Base-by-base conservation (phyloP, 2,888 invertebrate genomes). In the Coleophora flavipennella region DNA sequence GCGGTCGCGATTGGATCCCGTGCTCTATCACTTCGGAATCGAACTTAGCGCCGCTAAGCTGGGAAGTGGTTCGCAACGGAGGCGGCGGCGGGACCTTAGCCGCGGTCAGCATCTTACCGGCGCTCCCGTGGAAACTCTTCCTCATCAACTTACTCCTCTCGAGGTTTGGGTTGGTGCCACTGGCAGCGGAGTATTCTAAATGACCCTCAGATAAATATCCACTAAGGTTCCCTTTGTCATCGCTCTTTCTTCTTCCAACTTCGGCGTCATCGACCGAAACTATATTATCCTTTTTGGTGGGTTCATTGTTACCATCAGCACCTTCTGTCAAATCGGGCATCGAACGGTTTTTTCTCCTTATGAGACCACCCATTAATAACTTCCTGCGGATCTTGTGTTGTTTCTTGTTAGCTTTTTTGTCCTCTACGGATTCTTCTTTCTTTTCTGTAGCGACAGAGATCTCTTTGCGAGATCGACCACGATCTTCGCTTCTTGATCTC, bases 311-410 rank as follows among this genome's bases (percentile, higher is more conserved):
- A 8, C 78, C 88, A 49, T 87, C 87, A 36, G 90, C 91, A 1
- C 91, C 92, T 67, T 95, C 95, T 0, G 95, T 91, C 36, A 96
- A 80, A 78, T 96, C 96, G 1, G 96, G 96, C 94, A 96, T 94
- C 40, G 95, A 95, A 49, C 95, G 86, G 63, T 96, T 96, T 67
- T 96, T 96, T 26, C 95, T 86, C 44, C 93, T 88, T 38, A 96
- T 95, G 38, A 96, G 77, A 1, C 95, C 95, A 10, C 95, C 95
- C 95, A 96, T 95, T 7, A 96, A 65, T 2, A 95, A 70, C 69
- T 95, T 95, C 57, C 95, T 86, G 25, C 95, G 85, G 34, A 96
- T 94, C 77, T 95, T 95, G 61, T 96, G 96, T 63, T 95, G 95
- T 52, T 96, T 96, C 62, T 95, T 95, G 36, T 91, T 91, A 13